These are phyloP conservation scores for Sisor rabdophorus DNA, from an alignment of 2,113 vertebrate genomes.

Conservation along the genomic window DNA sequence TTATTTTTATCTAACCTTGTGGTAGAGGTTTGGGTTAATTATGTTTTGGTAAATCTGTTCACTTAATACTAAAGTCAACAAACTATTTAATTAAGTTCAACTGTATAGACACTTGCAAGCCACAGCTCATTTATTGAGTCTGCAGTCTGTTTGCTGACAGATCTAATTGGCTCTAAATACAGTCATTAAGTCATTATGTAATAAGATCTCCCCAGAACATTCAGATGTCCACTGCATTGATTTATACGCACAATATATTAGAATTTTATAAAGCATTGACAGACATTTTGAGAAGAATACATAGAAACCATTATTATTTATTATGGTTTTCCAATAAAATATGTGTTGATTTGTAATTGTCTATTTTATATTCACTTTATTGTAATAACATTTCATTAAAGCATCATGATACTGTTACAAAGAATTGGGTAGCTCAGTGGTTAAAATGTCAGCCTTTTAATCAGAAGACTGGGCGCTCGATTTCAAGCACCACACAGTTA, in stretches of 20 bases:
- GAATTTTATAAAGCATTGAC: background rate
- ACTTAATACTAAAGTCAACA: background rate
- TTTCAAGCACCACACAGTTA: no score
- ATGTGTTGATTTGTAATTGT: background rate
- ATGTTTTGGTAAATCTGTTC: conserved; percentile 22
- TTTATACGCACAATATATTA: conserved; percentile 11
- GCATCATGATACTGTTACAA: background rate
- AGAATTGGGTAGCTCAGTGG: no score
- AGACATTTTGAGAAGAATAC: background rate
- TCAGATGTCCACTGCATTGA: conserved; percentile 19
- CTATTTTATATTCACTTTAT: background rate
- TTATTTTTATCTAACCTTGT: background rate
- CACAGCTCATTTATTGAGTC: conserved; percentile 31
- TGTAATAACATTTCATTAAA: background rate
- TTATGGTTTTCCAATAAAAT: background rate
- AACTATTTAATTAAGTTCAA: conserved; percentile 15
- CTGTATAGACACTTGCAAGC: conserved; percentile 1
- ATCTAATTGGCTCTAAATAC: conserved; percentile 40
- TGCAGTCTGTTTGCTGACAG: conserved; percentile 27
- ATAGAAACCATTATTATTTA: background rate
- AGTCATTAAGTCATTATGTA: conserved; percentile 32
- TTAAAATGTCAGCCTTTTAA: no score
- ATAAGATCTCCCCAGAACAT: conserved; percentile 25
- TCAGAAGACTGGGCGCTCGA: no score
- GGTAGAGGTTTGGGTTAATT: conserved; percentile 12